Base-by-base conservation (phyloP, 2,113 vertebrate genomes). In the Tychaedon coryphoeus region DNA sequence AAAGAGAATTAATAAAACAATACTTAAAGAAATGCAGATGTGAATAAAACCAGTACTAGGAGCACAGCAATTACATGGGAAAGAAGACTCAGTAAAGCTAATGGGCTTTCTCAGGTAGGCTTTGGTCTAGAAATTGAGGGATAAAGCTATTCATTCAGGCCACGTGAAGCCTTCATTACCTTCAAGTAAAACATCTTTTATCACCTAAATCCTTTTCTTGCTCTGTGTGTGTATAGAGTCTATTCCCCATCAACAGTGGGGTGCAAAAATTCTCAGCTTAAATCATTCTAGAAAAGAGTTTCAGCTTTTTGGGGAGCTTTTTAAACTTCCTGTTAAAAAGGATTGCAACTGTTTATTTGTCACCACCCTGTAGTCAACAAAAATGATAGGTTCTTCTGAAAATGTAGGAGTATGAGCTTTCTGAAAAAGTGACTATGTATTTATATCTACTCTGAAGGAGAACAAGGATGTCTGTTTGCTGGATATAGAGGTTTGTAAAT, bases 1-100 rank as follows among this genome's bases (percentile, higher is more conserved):
- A 78, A 92, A 83, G 57, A 85, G 33, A 95, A 94, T 61, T 84
- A 91, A 51, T 90, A 62, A 76, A 90, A 65, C 14, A 69, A 60
- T 53, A 77, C 48, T 92, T 81, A 83, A 90, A 88, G 47, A 88
- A 74, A 64, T 47, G 64, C 48, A 82, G 70, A 38, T 25, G 29
- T 83, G 65, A 88, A 88, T 94, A 80, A 92, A 81, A 90, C 25
- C 67, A 60, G 45, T 31, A 86, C 79, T n/a, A 62, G 34, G 38
- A 95, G 60, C 72, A 40, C 4, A 69, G 34, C 57, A 16, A 88
- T 77, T 86, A 73, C 69, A 33, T 13, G 20, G 67, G 51, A 86
- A 92, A 94, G 67, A 88, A 77, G 51, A 64, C 28, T 54, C 64
- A 51, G 73, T 79, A 54, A 87, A 66, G 25, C 45, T 77, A 38